These are phyloP conservation scores for Baryphthengus martii DNA, from an alignment of 2,113 vertebrate species.

Conservation along the genomic window DNA sequence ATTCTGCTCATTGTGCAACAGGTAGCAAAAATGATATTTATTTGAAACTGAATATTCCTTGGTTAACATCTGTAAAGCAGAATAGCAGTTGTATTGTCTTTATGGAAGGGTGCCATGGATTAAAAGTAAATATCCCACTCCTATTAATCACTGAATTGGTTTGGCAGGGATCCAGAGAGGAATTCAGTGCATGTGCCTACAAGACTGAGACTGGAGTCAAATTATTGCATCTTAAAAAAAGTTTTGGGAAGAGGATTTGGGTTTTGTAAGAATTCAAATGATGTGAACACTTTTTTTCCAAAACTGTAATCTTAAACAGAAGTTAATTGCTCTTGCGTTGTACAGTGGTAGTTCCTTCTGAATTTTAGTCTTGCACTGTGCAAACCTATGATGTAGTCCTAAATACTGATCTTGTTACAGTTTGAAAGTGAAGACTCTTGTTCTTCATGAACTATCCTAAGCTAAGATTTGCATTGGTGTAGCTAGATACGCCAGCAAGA, in stretches of 20 bases:
- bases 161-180: neutral
- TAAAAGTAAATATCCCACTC: slow-evolving; percentile 1
- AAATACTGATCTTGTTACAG: neutral
- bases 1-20: neutral
- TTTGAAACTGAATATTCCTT: neutral
- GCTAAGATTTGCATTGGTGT: neutral
- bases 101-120: neutral
- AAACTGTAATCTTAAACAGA: neutral
- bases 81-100: neutral
- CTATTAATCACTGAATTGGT: neutral
- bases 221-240: neutral
- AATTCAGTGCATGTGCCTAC: neutral
- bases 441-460: neutral
- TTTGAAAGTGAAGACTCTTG: neutral
- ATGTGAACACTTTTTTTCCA: neutral
- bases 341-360: neutral
- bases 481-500: neutral
- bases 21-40: neutral
- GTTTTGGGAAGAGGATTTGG: neutral
- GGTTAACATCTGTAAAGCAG: neutral
- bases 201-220: neutral
- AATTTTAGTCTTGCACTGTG: neutral
- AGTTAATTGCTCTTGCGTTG: neutral
- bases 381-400: neutral
- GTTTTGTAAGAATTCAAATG: neutral